These are phyloP conservation scores for Typhlichthys eigenmanni DNA, from an alignment of 2,797 vertebrate genomes.

Conservation along the genomic window DNA sequence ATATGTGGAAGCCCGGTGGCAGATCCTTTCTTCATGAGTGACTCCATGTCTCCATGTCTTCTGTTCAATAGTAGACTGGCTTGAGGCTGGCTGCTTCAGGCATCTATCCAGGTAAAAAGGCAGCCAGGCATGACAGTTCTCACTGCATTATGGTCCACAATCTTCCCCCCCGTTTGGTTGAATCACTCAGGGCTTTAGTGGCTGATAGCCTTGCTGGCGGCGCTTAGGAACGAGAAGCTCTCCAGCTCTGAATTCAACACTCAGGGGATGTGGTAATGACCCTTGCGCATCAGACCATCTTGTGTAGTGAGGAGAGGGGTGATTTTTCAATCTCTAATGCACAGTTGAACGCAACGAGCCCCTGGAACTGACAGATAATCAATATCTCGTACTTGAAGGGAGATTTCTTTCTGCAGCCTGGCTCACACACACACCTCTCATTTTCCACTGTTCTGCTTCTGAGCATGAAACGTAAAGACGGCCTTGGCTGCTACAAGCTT, in stretches of 20 bases:
- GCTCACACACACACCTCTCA: background rate
- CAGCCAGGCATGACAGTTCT: constrained; percentile 7
- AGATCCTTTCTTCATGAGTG: background rate
- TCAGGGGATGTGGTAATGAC: constrained; percentile 40
- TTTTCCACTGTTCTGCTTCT: constrained; percentile 10
- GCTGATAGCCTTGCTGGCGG: constrained; percentile 19
- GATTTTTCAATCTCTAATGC: constrained; percentile 48
- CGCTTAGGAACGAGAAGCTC: constrained; percentile 9
- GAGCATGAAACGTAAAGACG: background rate
- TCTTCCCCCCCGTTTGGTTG: constrained; percentile 17
- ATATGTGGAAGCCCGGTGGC: background rate
- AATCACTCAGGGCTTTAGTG: constrained; percentile 15
- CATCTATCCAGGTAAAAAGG: constrained; percentile 22
- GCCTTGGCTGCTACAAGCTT: background rate
- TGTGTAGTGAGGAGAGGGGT: constrained; percentile 15
- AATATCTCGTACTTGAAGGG: constrained; percentile 17
- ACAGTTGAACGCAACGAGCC: constrained; percentile 5
- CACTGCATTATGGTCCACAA: constrained; percentile 30
- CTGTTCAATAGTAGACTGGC: constrained; percentile 15
- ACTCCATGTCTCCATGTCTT: background rate
- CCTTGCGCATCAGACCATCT: constrained; percentile 32
- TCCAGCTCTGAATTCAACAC: constrained; percentile 31
- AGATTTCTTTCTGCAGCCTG: constrained; percentile 21
- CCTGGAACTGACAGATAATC: constrained; percentile 32
- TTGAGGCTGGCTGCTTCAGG: constrained; percentile 24